Base-by-base conservation (phyloP, 2,888 invertebrate species). In the Meteorus cinctellus region DNA sequence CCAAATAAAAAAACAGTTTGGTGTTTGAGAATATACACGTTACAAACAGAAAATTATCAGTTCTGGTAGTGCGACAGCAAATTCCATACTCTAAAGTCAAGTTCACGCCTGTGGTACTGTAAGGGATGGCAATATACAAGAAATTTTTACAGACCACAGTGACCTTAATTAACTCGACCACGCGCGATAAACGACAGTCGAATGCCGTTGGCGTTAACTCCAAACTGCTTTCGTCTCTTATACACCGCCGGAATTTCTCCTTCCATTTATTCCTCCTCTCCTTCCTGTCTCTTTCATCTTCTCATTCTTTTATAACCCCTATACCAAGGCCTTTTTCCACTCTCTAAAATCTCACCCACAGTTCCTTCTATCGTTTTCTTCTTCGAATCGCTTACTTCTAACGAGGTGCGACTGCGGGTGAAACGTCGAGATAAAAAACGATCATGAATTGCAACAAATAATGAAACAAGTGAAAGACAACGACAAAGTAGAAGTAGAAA, bases 321-420 rank as follows among this genome's bases (percentile, higher is more conserved):
- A 55, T 55, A n/a, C 19, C 8, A 1, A 88, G 87, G 85, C 87
- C 82, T 83, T 83, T 85, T 85, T 81, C 85, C 86, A 87, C 88
- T 88, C 87, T 88, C 88, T 88, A 88, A 88, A 86, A 83, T 82
- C 83, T 80, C 83, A 81, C 79, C 80, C 80, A 48, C 77, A 73
- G 55, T 48, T 41, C 41, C 12, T 12, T 65, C 16, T 70, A 27
- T 73, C 62, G 12, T 72, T 36, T 51, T 60, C 12, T 65, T 45
- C 10, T 70, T 10, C 68, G 10, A 63, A 63, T 41, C 8, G 60
- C 29, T 31, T 55, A 19, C 19, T 8, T n/a, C 19, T 55, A 19
- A 55, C 19, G 55, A 19, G 55, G 19, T 19, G 19, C 55, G n/a
- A 48, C n/a, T 48, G 48, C n/a, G 48, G 16, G 48, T 48, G n/a